Percentiles rank a stretch among this genome's conserved stretches.
phyloP scores from a whole-genome alignment of 2,113 vertebrate species.

The Daubentonia madagascariensis region DNA sequence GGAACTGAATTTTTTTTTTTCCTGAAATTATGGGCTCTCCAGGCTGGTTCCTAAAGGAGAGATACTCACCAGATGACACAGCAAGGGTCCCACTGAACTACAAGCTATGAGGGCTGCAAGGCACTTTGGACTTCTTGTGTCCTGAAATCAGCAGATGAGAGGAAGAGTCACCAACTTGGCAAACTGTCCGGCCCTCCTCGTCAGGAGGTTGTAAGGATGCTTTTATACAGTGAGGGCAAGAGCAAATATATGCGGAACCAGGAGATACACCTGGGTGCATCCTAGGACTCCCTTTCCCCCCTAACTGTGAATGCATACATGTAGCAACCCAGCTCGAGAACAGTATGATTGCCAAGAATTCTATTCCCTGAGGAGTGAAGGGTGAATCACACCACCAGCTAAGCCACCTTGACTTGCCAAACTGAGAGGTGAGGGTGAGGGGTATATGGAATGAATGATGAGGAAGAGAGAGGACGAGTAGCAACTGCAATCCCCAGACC shows the following conservation, averaged over 20 bases:
- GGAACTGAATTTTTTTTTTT: background rate
- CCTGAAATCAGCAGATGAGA: background rate
- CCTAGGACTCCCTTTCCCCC: background rate
- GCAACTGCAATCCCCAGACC: background rate
- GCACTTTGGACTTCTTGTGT: background rate
- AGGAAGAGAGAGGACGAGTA: too few relatives aligned
- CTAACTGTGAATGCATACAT: background rate
- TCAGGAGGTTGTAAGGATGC: background rate
- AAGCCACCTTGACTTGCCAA: background rate
- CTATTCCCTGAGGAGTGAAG: background rate
- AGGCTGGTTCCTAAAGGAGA: background rate
- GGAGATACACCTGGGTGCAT: too few relatives aligned
- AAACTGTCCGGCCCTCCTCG: background rate
- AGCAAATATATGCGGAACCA: background rate
- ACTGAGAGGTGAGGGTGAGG: background rate
- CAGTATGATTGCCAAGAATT: background rate
- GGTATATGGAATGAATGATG: too few relatives aligned
- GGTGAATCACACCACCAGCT: background rate
- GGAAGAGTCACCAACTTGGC: background rate
- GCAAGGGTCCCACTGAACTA: background rate
- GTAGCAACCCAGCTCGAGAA: background rate
- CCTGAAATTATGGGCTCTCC: background rate
- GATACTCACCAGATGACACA: background rate
- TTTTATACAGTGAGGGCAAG: background rate
- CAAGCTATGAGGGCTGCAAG: background rate